Conservation (phyloP, 2,113 vertebrate species). For the Oncorhynchus masou region DNA sequence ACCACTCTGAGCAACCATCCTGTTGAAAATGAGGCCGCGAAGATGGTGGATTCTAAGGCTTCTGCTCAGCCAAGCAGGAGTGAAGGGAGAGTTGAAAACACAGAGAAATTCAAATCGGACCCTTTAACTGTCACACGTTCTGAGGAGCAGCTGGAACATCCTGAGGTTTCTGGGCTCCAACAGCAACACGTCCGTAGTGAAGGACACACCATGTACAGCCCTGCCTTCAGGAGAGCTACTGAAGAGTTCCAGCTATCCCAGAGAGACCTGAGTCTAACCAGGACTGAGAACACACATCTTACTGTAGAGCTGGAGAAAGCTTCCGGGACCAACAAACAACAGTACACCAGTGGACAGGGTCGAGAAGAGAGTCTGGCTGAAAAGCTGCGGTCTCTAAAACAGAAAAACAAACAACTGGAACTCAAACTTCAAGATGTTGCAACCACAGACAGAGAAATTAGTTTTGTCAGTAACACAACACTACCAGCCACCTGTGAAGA, state of each 20-base stretch:
- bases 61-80: neutral
- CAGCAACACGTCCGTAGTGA: neutral
- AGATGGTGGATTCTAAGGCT: neutral
- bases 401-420: conserved; percentile 57
- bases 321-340: neutral
- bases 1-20: neutral
- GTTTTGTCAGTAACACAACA: neutral
- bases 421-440: conserved; percentile 31
- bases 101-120: neutral
- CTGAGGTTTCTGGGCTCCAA: neutral
- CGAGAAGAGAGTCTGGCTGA: neutral
- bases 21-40: neutral
- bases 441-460: neutral
- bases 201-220: neutral
- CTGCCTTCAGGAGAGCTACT: neutral
- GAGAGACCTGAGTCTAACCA: neutral
- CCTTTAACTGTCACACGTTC: neutral
- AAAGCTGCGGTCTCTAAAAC: conserved; percentile 41
- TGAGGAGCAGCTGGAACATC: neutral
- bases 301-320: neutral
- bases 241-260: neutral
- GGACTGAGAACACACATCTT: neutral
- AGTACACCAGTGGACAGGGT: neutral
- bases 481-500: conserved; percentile 14
- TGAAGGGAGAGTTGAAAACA: neutral